A percentile compares a stretch with the other conserved stretches of the same genome.
Evolutionary conservation across 1,140 invertebrate genomes (phyloP).

Genomic region (Meteorus sp.): DNA sequence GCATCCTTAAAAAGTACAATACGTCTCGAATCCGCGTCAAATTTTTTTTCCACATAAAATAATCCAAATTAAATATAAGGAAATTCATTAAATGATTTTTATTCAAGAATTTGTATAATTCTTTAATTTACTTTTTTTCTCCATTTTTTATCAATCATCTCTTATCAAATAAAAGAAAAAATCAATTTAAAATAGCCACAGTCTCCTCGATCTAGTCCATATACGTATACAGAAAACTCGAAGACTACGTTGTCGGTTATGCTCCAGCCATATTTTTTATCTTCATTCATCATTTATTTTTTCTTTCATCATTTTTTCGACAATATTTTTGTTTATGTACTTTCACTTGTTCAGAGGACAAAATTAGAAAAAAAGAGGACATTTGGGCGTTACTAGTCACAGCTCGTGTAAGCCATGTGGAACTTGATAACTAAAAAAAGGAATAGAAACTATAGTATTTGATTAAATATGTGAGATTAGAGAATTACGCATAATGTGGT

Average conservation of each 20-base stretch:
- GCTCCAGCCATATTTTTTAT: background rate
- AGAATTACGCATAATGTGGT: constrained; percentile 37
- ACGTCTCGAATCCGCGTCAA: constrained; percentile 53
- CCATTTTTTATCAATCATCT: constrained; percentile 10
- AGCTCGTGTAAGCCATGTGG: constrained; percentile 1
- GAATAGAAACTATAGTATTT: too few relatives aligned
- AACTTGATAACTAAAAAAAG: constrained; percentile 23
- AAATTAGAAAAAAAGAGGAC: background rate
- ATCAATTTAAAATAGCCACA: constrained; percentile 12
- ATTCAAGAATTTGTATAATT: constrained; percentile 20
- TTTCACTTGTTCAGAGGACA: constrained; percentile 9
- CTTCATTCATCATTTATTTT: too few relatives aligned
- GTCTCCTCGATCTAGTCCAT: constrained; percentile 12
- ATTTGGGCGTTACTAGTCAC: background rate
- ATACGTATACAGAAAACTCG: constrained; percentile 18
- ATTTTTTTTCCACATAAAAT: constrained; percentile 46
- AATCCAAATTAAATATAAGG: constrained; percentile 5
- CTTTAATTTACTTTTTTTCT: constrained; percentile 24
- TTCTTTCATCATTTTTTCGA: background rate
- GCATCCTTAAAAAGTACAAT: constrained; percentile 45
- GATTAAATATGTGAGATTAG: constrained; percentile 37
- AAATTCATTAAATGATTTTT: background rate
- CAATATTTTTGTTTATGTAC: background rate
- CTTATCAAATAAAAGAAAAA: constrained; percentile 15
- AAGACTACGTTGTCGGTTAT: background rate